phyloP scores from a whole-genome alignment of 2,113 vertebrate species.

The Dipodomys spectabilis region DNA sequence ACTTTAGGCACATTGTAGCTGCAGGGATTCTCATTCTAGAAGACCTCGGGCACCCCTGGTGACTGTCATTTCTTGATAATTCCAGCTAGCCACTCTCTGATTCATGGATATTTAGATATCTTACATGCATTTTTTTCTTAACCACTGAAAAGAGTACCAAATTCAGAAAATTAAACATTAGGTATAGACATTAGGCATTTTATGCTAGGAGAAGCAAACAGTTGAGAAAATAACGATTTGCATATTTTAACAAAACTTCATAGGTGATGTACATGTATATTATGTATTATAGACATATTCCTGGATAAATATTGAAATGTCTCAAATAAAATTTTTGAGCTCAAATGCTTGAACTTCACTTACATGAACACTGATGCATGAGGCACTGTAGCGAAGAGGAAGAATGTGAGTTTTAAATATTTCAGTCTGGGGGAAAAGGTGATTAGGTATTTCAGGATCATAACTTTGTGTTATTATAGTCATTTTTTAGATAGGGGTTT shows the following conservation, averaged over 20 bases:
- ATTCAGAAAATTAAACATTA: not conserved
- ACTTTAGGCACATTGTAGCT: not conserved
- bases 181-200: constrained; percentile 44
- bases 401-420: constrained; percentile 62
- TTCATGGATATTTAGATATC: not conserved
- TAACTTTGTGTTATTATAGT: constrained; percentile 50
- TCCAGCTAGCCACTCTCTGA: not conserved
- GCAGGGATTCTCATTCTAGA: not conserved
- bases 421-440: constrained; percentile 63
- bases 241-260: constrained; percentile 62
- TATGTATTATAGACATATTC: not conserved
- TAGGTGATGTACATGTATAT: constrained; percentile 45
- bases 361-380: not conserved
- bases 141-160: constrained; percentile 1
- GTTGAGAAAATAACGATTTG: not conserved
- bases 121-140: not conserved
- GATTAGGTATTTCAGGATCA: constrained; percentile 2
- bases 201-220: constrained; percentile 65
- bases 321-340: constrained; percentile 63
- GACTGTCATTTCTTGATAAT: not conserved
- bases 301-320: constrained; percentile 29
- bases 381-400: constrained; percentile 7
- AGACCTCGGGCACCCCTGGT: too few species aligned
- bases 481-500: constrained; percentile 71
- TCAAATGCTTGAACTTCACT: constrained; percentile 33